These are phyloP conservation scores for Euura saliciscinereae DNA, from an alignment of 1,140 invertebrate genomes.

Conservation along the genomic window DNA sequence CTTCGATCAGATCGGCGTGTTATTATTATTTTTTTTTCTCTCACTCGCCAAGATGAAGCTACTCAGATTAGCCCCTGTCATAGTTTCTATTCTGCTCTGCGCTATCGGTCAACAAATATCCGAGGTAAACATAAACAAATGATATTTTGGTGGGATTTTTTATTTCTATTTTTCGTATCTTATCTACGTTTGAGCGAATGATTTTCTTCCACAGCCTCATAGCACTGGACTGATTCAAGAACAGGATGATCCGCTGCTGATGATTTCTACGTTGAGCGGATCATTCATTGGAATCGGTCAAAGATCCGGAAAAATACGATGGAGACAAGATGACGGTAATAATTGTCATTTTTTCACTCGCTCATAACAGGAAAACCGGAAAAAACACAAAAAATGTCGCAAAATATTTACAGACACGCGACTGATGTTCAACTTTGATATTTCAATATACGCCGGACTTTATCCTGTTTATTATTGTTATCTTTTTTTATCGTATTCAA, in stretches of 20 bases:
- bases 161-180: too few relatives aligned
- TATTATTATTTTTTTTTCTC: neutral
- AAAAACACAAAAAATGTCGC: too few relatives aligned
- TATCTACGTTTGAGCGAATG: neutral
- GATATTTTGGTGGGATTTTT: neutral
- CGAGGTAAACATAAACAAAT: neutral
- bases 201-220: constrained; percentile 30
- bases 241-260: constrained; percentile 72
- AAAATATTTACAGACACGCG: too few relatives aligned
- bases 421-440: constrained; percentile 11
- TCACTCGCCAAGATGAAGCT: neutral
- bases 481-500: constrained; percentile 14
- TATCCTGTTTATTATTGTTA: too few relatives aligned
- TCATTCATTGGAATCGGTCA: constrained; percentile 85
- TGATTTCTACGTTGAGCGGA: constrained; percentile 92
- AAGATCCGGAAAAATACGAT: constrained; percentile 81
- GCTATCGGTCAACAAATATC: neutral
- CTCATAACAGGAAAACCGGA: too few relatives aligned
- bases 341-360: neutral
- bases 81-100: neutral
- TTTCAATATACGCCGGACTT: neutral
- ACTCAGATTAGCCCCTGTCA: neutral
- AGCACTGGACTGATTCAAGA: constrained; percentile 71
- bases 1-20: neutral
- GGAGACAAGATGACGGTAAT: constrained; percentile 89